Base-by-base conservation (phyloP, 2,113 vertebrate species). In the Tichodroma muraria region DNA sequence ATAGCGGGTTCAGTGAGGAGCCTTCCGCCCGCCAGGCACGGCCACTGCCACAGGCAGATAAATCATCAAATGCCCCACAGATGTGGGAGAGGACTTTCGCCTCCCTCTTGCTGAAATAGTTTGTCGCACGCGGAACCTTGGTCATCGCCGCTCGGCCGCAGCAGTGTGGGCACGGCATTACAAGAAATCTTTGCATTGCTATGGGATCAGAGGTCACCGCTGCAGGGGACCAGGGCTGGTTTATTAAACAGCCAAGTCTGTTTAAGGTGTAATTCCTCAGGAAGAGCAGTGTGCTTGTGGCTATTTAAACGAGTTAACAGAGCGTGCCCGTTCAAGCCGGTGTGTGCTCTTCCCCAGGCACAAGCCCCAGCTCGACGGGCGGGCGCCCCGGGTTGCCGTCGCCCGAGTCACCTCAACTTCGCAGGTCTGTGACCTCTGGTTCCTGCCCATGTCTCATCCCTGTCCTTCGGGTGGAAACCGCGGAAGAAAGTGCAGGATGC, bases 331-430 rank as follows among this genome's bases (percentile, higher is more conserved):
- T 11, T 40, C 6, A 18, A 8, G 53, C 53, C 70, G 7, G 24
- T 2, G 3, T 47, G 42, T 17, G 2, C 72, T 31, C 11, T 23
- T 57, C 61, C 37, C 15, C 33, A 13, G 69, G 56, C 56, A 38
- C 50, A 16, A 27, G 3, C 23, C 33, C 15, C 30, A 2, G 53
- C 50, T 42, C n/a, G 1, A 23, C 14, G 5, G 66, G 33, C 6
- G 6, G 57, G 31, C 3, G 7, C 31, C 2, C 33, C n/a, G 6
- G 44, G 28, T 0, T 31, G 60, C 56, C 2, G 9, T 4, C 27
- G 24, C 38, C 30, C 18, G 42, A 15, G 40, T 12, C 13, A 4
- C 77, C 68, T 52, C 47, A 30, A 75, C 52, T 35, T 60, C 17
- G 6, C 65, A 8, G 52, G 19, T 35, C 44, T 11, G 68, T 18